Percentiles rank a stretch among this genome's conserved stretches.
Conservation (phyloP, 2,113 vertebrate species). For the Psammodynastes pulverulentus region DNA sequence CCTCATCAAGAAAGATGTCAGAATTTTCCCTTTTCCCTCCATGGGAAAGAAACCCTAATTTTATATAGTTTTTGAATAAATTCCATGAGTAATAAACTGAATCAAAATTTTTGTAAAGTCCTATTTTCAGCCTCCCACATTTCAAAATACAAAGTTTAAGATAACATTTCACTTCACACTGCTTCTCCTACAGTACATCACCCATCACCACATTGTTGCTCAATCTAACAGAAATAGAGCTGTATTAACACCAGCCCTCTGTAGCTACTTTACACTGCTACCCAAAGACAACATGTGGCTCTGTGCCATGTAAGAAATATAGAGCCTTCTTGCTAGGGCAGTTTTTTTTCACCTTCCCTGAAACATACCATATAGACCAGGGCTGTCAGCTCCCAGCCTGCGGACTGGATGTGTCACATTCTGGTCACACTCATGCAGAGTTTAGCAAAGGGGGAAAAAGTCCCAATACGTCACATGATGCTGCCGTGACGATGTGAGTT, state of each 20-base stretch:
- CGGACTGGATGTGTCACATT: too few species aligned
- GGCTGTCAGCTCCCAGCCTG: too few species aligned
- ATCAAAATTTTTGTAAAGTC: background rate
- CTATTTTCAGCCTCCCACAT: constrained; percentile 18
- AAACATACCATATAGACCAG: background rate
- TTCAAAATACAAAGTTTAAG: constrained; percentile 23
- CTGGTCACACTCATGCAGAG: too few species aligned
- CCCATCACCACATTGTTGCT: constrained; percentile 25
- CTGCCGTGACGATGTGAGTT: too few species aligned
- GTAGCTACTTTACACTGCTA: background rate
- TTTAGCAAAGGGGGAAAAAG: too few species aligned
- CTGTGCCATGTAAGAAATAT: background rate
- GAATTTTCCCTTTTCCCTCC: constrained; percentile 9
- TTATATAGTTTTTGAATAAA: background rate
- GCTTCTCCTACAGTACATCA: background rate
- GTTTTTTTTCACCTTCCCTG: background rate
- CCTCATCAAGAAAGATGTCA: constrained; percentile 4
- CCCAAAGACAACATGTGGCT: background rate
- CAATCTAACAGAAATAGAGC: background rate
- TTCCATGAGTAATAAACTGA: background rate
- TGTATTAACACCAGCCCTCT: background rate
- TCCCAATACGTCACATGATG: too few species aligned
- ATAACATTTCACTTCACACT: background rate
- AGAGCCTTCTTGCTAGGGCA: background rate
- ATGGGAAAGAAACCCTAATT: background rate